Evolutionary conservation across 2,113 vertebrate species (phyloP), one percentile per base, ranked within the genome.

Genomic region (Phrynosoma platyrhinos): DNA sequence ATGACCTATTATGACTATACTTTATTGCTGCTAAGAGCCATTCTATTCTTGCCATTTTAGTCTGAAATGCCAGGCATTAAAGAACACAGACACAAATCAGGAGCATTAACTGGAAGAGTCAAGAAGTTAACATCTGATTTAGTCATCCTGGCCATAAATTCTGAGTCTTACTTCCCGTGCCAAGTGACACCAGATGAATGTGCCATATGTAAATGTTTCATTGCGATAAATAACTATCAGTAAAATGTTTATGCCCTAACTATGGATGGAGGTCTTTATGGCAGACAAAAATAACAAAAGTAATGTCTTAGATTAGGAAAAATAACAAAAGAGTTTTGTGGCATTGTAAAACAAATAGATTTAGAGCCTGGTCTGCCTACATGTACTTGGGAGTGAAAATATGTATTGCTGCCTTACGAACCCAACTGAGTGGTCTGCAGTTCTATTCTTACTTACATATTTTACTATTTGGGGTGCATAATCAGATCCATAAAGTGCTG

Each of bases 11-110:
- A 8, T 23, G 23, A 32, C 42, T 78, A 32, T 62, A 78, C 64
- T 93, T 89, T 92, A 82, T 71, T 90, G 82, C n/a, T 58, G 12
- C 25, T 91, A 86, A 87, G 62, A 14, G 6, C 55, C 85, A 47
- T 75, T 88, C 80, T 92, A 83, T 91, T 90, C 79, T 91, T 2
- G 12, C 79, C 25, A 55, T 2, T 89, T 91, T 84, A 64, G 10
- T 53, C 88, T 88, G 89, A 91, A 83, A 23, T 90, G 55, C 69
- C 93, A 89, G 32, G 1, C 84, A 87, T 88, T 91, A 89, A 92
- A 93, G 68, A 93, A 82, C 53, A 42, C 75, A 88, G 52, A 66
- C 18, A 82, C 88, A 71, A 85, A 91, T 79, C 87, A 89, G 62
- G 32, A 36, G 13, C 86, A 25, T 86, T 82, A 92, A 77, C 18